Percentiles rank a stretch among this genome's conserved stretches.
These are phyloP conservation scores for Oceanodroma tethys DNA, from an alignment of 2,113 vertebrate species.

Conservation along the genomic window DNA sequence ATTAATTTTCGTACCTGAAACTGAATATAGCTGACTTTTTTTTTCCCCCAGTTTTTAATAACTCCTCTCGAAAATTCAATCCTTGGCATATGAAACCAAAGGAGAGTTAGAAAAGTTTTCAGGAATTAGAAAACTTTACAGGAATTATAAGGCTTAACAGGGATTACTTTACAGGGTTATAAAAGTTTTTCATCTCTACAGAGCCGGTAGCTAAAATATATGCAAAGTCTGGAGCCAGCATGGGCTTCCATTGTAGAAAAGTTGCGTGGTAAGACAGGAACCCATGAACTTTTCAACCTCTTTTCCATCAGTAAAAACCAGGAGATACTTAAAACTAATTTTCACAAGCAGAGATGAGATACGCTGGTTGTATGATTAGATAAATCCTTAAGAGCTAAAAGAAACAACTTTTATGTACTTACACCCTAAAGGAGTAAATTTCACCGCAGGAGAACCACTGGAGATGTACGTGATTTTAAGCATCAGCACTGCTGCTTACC, in stretches of 20 bases:
- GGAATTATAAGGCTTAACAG: neutral
- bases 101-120: neutral
- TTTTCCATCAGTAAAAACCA: neutral
- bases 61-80: neutral
- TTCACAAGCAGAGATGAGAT: neutral
- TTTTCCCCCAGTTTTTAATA: neutral
- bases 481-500: neutral
- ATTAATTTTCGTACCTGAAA: conserved; percentile 51
- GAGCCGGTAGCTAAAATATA: neutral
- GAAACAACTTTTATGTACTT: neutral
- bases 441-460: neutral
- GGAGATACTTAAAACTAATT: neutral
- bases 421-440: neutral
- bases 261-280: neutral
- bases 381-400: neutral
- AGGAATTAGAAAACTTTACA: neutral
- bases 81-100: neutral
- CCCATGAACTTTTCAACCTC: neutral
- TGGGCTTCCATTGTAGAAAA: neutral
- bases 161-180: neutral
- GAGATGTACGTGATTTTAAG: neutral
- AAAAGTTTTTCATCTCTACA: neutral
- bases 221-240: neutral
- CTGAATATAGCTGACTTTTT: neutral
- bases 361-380: rapidly evolving